Evolutionary conservation across 2,888 invertebrate genomes (phyloP).

Genomic region (Ormyrus pomaceus): DNA sequence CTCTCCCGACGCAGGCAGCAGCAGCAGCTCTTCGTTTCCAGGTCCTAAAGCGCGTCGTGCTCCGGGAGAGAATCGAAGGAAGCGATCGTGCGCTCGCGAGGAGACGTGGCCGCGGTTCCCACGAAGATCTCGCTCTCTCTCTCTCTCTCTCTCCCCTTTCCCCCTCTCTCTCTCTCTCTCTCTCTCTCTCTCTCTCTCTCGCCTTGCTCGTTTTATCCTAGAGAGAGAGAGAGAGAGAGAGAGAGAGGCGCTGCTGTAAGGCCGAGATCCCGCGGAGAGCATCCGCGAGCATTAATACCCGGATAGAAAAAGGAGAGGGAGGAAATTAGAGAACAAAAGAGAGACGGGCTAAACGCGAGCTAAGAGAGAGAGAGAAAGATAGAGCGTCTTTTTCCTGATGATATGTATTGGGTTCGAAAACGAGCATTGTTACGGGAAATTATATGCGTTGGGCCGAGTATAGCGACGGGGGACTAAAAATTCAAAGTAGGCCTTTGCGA

Average conservation of each 20-base stretch:
- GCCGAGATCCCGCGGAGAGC: neutral
- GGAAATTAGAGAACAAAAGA: conserved; percentile 55
- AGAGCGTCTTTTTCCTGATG: conserved; percentile 3
- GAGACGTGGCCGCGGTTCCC: conserved; percentile 65
- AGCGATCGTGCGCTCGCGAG: conserved; percentile 53
- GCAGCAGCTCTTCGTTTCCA: conserved; percentile 42
- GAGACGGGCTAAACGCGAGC: conserved; percentile 28
- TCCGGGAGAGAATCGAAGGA: conserved; percentile 51
- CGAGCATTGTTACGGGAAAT: neutral
- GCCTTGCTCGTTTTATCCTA: neutral
- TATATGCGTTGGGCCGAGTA: too few relatives aligned
- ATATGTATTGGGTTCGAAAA: neutral
- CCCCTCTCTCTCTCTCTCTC: conserved; percentile 8
- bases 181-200: conserved; percentile 18
- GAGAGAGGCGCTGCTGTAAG: too few relatives aligned
- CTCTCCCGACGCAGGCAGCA: neutral
- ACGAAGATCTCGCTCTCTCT: conserved; percentile 61
- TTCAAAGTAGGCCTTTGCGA: too few relatives aligned
- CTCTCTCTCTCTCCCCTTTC: conserved; percentile 5
- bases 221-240: too few relatives aligned
- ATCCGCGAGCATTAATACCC: conserved; percentile 46
- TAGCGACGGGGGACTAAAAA: too few relatives aligned
- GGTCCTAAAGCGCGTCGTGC: conserved; percentile 51
- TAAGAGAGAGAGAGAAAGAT: neutral
- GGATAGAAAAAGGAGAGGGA: conserved; percentile 39